These are phyloP conservation scores for Andrena flavipes DNA, from an alignment of 2,888 invertebrate species.

Conservation along the genomic window DNA sequence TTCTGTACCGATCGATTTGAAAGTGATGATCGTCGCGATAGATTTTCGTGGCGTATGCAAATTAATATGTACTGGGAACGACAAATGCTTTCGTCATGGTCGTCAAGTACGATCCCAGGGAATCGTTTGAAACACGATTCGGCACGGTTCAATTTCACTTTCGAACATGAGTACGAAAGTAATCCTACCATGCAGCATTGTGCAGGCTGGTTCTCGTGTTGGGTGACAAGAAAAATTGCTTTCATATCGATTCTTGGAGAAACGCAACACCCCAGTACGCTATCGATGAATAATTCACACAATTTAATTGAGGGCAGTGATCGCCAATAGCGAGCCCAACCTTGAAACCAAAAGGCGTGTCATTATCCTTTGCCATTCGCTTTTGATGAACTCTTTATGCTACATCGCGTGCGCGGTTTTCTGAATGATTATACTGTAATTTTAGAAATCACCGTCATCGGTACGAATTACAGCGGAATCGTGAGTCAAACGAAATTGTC, in stretches of 20 bases:
- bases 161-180: constrained; percentile 54
- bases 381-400: background rate
- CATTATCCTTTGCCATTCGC: constrained; percentile 1
- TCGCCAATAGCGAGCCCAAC: background rate
- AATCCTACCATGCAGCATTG: constrained; percentile 43
- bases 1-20: background rate
- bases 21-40: background rate
- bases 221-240: constrained; percentile 34
- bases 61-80: constrained; percentile 13
- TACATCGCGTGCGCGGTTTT: background rate
- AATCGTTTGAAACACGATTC: constrained; percentile 53
- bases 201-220: constrained; percentile 38
- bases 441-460: constrained; percentile 13
- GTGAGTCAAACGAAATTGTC: background rate
- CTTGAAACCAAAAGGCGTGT: background rate
- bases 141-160: constrained; percentile 57
- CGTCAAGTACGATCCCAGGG: constrained; percentile 1
- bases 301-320: background rate
- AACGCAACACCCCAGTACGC: constrained; percentile 28
- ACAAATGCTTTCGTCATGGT: constrained; percentile 31
- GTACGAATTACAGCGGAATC: background rate
- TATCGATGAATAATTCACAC: constrained; percentile 1
- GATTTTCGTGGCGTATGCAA: constrained; percentile 6
- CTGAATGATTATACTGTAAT: background rate
- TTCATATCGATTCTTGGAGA: constrained; percentile 27